Conservation (phyloP, 2,888 invertebrate genomes). For the Acronicta psi region DNA sequence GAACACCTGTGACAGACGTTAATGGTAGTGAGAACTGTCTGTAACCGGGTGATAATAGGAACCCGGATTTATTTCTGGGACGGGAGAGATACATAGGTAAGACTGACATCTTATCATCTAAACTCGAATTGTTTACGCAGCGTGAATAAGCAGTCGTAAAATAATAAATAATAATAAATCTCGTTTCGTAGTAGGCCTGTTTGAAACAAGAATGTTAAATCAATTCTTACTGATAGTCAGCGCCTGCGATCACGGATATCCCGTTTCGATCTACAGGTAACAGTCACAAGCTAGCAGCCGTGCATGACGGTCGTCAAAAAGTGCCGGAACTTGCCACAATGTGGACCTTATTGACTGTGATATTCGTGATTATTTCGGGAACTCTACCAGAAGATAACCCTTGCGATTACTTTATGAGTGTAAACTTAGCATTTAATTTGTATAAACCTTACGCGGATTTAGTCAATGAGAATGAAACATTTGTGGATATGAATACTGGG, state of each 20-base stretch:
- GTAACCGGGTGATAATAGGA: too few species aligned
- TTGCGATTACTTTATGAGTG: constrained; percentile 43
- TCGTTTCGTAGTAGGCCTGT: constrained; percentile 7
- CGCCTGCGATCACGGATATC: constrained; percentile 22
- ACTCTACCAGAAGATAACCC: constrained; percentile 9
- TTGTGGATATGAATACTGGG: constrained; percentile 53
- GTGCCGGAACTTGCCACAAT: constrained; percentile 13
- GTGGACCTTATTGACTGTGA: constrained; percentile 22
- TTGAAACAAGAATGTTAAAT: not conserved
- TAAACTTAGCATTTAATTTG: constrained; percentile 24
- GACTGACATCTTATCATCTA: too few species aligned
- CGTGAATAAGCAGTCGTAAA: not conserved
- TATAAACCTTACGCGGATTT: constrained; percentile 56
- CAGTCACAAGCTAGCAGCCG: constrained; percentile 15
- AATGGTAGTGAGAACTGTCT: too few species aligned
- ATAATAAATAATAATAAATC: too few species aligned
- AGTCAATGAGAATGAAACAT: constrained; percentile 64
- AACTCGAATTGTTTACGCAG: too few species aligned
- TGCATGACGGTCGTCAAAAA: constrained; percentile 24
- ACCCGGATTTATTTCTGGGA: too few species aligned
- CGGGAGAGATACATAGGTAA: too few species aligned
- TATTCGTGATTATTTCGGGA: constrained; percentile 15
- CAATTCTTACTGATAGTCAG: not conserved
- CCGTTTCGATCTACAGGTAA: not conserved
- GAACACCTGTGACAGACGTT: too few species aligned